phyloP scores from a whole-genome alignment of 2,797 vertebrate species.

The Simalia tracyae region DNA sequence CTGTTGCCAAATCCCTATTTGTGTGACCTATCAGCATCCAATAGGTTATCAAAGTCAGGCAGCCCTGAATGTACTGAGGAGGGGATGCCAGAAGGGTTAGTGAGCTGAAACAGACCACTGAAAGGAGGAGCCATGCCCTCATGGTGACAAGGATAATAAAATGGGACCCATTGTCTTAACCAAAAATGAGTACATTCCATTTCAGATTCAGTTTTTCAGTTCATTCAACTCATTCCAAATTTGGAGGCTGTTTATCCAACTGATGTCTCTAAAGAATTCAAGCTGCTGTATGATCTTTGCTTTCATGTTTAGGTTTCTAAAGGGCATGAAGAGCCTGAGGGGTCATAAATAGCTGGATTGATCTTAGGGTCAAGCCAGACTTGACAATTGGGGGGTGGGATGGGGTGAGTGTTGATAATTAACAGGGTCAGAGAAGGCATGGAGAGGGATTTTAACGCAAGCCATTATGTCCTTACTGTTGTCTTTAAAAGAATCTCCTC shows the following conservation, averaged over 20 bases:
- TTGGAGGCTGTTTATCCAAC: conserved; percentile 18
- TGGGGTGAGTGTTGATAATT: not conserved
- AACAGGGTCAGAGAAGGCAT: not conserved
- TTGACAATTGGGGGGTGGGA: not conserved
- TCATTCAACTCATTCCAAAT: conserved; percentile 4
- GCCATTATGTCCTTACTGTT: not conserved
- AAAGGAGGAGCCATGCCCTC: not conserved
- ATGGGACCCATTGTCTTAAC: rapidly evolving
- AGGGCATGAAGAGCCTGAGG: not conserved
- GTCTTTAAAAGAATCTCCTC: not conserved
- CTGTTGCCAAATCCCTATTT: conserved; percentile 5
- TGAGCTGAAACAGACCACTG: not conserved
- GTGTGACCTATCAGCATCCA: conserved; percentile 17
- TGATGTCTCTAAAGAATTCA: conserved; percentile 14
- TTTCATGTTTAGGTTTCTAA: conserved; percentile 8
- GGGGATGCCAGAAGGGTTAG: not conserved
- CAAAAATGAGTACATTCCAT: not conserved
- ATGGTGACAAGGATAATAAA: not conserved
- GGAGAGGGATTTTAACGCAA: not conserved
- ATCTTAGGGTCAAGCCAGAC: not conserved
- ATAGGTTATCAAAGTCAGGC: conserved; percentile 4
- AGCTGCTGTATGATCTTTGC: conserved; percentile 5
- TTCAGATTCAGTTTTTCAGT: not conserved
- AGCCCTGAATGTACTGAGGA: conserved; percentile 23
- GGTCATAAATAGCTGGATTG: not conserved